These are phyloP conservation scores for Achlya flavicornis DNA, from an alignment of 2,888 invertebrate genomes.

Conservation along the genomic window DNA sequence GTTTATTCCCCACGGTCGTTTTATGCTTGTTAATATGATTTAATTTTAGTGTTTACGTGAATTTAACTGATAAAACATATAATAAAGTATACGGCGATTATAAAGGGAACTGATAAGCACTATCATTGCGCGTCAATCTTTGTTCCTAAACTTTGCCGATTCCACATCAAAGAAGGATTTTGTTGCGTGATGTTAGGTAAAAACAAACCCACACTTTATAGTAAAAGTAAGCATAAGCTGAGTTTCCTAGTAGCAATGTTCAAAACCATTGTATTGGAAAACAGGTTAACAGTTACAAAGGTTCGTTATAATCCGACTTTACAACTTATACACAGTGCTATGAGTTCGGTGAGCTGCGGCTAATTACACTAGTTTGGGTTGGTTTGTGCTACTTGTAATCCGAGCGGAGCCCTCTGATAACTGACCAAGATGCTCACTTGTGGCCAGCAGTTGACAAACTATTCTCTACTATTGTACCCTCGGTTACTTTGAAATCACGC, in stretches of 20 bases:
- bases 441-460: constrained; percentile 47
- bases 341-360: constrained; percentile 40
- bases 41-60: constrained; percentile 24
- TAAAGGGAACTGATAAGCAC: not conserved
- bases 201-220: not conserved
- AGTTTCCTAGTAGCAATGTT: not conserved
- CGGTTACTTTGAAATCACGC: constrained; percentile 28
- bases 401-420: constrained; percentile 36
- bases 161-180: not conserved
- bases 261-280: not conserved
- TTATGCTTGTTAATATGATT: constrained; percentile 38
- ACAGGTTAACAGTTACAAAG: not conserved
- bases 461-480: constrained; percentile 31
- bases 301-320: constrained; percentile 3
- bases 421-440: constrained; percentile 54
- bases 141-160: not conserved
- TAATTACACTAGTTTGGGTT: constrained; percentile 72
- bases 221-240: not conserved
- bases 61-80: constrained; percentile 15
- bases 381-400: constrained; percentile 48
- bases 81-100: not conserved
- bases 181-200: not conserved
- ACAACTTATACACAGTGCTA: not conserved
- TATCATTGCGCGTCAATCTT: too few relatives aligned
- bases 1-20: constrained; percentile 33